Evolutionary conservation across 2,797 vertebrate genomes (phyloP), one percentile per base, ranked within the genome.

Genomic region (Decapterus maruadsi): DNA sequence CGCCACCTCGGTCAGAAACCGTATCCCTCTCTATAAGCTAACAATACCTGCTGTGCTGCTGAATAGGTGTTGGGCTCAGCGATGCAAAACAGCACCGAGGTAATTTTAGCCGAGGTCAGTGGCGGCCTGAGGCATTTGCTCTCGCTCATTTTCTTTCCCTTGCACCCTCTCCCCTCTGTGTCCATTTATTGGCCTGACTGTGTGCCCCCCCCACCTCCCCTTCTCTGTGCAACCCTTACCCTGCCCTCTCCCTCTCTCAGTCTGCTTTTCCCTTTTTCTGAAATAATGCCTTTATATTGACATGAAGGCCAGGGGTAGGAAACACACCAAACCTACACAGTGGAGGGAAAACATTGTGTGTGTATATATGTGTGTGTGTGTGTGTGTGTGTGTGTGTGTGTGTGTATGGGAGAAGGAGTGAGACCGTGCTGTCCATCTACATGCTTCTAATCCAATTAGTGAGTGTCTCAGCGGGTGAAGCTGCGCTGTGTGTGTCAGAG

Each of bases 61-160:
- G 85, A 76, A 77, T 77, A 86, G 78, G 80, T 93, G 89, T 82
- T 73, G 75, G 86, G 81, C 70, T 82, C 86, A 90, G 75, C 5
- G 36, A 79, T 78, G 88, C 85, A 90, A 89, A 90, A 82, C 87
- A 80, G 77, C 81, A 81, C 76, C 69, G 29, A 48, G 80, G 89
- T 91, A 81, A 91, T 90, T 91, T 91, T 82, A 91, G 90, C 88
- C 81, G 88, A 90, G 91, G 92, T 93, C 92, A 88, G 83, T 82
- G 73, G 72, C 85, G 80, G 76, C 93, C 86, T 63, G 57, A 83
- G 82, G 92, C 72, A 0, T 77, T 81, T 59, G 48, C 66, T 67
- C 80, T 60, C 51, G 22, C 69, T 68, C 31, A 48, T 40, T 62
- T 22, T 63, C 19, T 68, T 58, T 26, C 29, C 34, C 62, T 66